Base-by-base conservation (phyloP, 1,140 invertebrate species). In the Bicyclus anynana region DNA sequence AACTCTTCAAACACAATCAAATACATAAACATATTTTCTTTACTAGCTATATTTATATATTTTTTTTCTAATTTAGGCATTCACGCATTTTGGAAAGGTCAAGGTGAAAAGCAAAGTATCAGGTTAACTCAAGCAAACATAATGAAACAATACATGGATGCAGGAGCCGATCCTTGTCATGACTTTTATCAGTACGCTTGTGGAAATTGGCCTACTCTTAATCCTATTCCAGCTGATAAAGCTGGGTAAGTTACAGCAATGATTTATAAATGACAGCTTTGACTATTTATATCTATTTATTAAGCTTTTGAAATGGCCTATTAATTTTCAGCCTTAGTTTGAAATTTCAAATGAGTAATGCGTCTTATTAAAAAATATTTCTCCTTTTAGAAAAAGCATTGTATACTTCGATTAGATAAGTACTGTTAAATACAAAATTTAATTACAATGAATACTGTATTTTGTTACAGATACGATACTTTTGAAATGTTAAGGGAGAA, bases 171-270 rank as follows among this genome's bases (percentile, higher is more conserved):
- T 85, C 97, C 97, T 0, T 99, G 97, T 78, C 88, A 94, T 2
- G 96, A 99, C 80, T 98, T 98, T 80, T 98, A 97, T 80, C 92
- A 95, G 71, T 98, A 94, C 72, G 93, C 96, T 0, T 98, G 97
- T 77, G 96, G 96, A 12, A 95, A 95, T 63, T 97, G 96, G 96
- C 92, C 93, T 20, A 91, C 91, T 20, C 88, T 92, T 37, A 95
- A 97, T 87, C 94, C 94, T 0, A 96, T 97, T 60, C 96, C 96
- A 3, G 93, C 93, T 63, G 95, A 96, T 73, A 94, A 94, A 80
- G 92, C 93, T 17, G 93, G 93, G 49, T 88, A 77, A 67, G 60
- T 48, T 13, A 23, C 3, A 12, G 29, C 0, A 33, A 33, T 33
- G 3, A 33, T 33, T 10, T 12, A 10, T 7, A 0, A 1, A 33